Percentiles rank a stretch among this genome's conserved stretches.
These are phyloP conservation scores for Zaprionus inermis DNA, from an alignment of 1,140 invertebrate genomes.

Conservation along the genomic window DNA sequence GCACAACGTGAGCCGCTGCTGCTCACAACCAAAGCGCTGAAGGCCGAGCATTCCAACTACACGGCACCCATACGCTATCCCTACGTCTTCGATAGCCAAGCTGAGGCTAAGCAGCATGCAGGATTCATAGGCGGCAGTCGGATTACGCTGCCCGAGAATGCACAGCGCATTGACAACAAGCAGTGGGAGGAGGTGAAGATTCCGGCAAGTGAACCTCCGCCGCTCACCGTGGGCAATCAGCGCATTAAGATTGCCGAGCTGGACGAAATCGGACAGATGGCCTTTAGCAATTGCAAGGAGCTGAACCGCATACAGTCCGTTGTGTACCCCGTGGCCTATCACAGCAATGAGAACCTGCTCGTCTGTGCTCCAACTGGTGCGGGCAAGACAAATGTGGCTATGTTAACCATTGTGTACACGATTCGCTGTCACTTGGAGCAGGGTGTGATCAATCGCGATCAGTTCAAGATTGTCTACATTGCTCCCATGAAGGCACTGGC, in stretches of 20 bases:
- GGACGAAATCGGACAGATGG: slow-evolving; percentile 94
- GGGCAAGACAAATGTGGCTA: slow-evolving; percentile 99
- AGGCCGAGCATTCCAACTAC: slow-evolving; percentile 45
- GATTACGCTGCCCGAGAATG: slow-evolving; percentile 91
- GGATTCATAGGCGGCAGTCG: slow-evolving; percentile 92
- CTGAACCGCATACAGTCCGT: slow-evolving; percentile 98
- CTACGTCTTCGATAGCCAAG: slow-evolving; percentile 92
- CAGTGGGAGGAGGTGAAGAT: slow-evolving; percentile 95
- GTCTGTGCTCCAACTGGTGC: slow-evolving; percentile 98
- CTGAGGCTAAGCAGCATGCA: slow-evolving; percentile 88
- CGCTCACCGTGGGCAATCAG: slow-evolving; percentile 88
- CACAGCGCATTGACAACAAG: slow-evolving; percentile 88
- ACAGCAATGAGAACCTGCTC: slow-evolving; percentile 98
- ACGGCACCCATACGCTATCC: slow-evolving; percentile 87
- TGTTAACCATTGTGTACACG: slow-evolving; percentile 96
- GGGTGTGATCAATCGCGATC: slow-evolving; percentile 93
- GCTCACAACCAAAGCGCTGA: slow-evolving; percentile 63
- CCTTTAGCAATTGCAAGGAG: slow-evolving; percentile 93
- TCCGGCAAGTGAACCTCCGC: slow-evolving; percentile 89
- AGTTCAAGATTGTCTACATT: slow-evolving; percentile 99
- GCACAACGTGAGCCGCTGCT: slow-evolving; percentile 84
- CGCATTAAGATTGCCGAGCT: slow-evolving; percentile 89
- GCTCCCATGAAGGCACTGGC: slow-evolving; percentile 99
- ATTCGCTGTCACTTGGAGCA: slow-evolving; percentile 93
- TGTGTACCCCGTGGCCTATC: slow-evolving; percentile 97